Evolutionary conservation across 2,113 vertebrate genomes (phyloP).

Genomic region (Ptilorrhoa leucosticta): DNA sequence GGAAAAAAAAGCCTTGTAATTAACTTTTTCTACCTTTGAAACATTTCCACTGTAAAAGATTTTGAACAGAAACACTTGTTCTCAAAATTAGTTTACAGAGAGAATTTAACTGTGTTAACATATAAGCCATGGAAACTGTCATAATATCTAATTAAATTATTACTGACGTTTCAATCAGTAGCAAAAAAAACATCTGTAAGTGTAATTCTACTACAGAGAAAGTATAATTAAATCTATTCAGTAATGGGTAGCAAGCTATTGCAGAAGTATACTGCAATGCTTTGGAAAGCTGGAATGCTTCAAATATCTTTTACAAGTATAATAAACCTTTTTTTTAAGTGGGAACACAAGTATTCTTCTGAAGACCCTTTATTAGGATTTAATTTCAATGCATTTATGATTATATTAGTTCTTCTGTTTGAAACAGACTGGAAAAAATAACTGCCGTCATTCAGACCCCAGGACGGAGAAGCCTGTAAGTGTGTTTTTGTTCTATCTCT

Average conservation of each 20-base stretch:
- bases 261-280: conserved; percentile 17
- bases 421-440: conserved; percentile 22
- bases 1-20: neutral
- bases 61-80: conserved; percentile 62
- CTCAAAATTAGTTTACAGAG: conserved; percentile 65
- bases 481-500: neutral
- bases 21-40: conserved; percentile 64
- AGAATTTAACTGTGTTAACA: conserved; percentile 56
- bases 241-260: conserved; percentile 52
- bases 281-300: conserved; percentile 40
- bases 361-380: conserved; percentile 40
- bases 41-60: conserved; percentile 57
- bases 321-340: conserved; percentile 40
- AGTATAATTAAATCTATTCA: conserved; percentile 43
- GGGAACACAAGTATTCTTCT: conserved; percentile 47
- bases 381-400: conserved; percentile 47
- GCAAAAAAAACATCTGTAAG: conserved; percentile 64
- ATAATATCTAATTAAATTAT: conserved; percentile 57
- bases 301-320: conserved; percentile 40
- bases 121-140: conserved; percentile 60
- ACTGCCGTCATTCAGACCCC: neutral
- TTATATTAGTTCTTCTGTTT: conserved; percentile 28
- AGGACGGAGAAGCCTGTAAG: neutral
- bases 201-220: conserved; percentile 54
- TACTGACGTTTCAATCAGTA: conserved; percentile 60